phyloP scores from a whole-genome alignment of 2,797 vertebrate species.

The Knipowitschia caucasica region DNA sequence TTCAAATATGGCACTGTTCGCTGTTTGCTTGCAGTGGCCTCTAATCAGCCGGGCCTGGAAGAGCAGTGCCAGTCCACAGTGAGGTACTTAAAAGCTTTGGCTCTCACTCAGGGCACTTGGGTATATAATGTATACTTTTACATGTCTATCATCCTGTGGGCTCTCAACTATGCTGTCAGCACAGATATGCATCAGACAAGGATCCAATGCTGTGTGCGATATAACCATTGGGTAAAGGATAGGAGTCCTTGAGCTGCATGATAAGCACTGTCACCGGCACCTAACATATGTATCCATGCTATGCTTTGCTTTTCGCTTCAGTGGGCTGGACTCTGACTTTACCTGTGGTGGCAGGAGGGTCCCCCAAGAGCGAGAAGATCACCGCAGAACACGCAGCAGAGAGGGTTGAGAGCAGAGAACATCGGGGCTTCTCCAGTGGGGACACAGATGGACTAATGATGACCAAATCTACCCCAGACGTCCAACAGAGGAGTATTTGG shows the following conservation, averaged over 20 bases:
- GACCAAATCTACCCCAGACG: constrained; percentile 54
- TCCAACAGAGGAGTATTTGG: constrained; percentile 58
- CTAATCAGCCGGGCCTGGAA: constrained; percentile 42
- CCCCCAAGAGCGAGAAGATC: constrained; percentile 32
- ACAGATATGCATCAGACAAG: constrained; percentile 69
- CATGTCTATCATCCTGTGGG: constrained; percentile 61
- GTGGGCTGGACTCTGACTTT: constrained; percentile 42
- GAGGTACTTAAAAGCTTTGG: constrained; percentile 28
- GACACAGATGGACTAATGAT: constrained; percentile 17
- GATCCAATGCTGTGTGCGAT: constrained; percentile 63
- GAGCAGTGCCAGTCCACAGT: constrained; percentile 32
- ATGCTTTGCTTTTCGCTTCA: constrained; percentile 54
- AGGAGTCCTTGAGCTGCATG: constrained; percentile 66
- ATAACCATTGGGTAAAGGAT: constrained; percentile 66
- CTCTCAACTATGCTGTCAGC: constrained; percentile 63
- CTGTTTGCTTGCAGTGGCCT: constrained; percentile 42
- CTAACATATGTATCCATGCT: constrained; percentile 71
- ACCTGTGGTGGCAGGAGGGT: constrained; percentile 57
- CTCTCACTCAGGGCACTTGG: constrained; percentile 20
- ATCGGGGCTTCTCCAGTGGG: constrained; percentile 30
- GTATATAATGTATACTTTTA: constrained; percentile 56
- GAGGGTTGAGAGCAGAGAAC: constrained; percentile 12
- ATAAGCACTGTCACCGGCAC: constrained; percentile 69
- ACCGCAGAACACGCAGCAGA: constrained; percentile 22
- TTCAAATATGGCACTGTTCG: constrained; percentile 40